Evolutionary conservation across 2,797 vertebrate genomes (phyloP).

Genomic region (Falco biarmicus): DNA sequence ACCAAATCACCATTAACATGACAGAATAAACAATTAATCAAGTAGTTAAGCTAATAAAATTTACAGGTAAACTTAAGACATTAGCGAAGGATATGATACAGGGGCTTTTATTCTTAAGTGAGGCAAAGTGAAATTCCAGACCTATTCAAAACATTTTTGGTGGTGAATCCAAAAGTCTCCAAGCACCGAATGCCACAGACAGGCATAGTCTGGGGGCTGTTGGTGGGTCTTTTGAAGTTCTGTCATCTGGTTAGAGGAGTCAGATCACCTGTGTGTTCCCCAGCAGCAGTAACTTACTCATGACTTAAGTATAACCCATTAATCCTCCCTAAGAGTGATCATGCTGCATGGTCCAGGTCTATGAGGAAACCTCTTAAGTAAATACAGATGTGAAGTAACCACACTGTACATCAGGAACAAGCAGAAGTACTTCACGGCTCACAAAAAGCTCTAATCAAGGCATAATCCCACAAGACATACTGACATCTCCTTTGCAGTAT

Average conservation of each 20-base stretch:
- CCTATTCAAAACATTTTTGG: not conserved
- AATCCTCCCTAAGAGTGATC: not conserved
- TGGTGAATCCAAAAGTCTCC: not conserved
- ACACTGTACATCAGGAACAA: not conserved
- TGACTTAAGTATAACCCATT: not conserved
- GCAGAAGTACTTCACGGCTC: not conserved
- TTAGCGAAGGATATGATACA: not conserved
- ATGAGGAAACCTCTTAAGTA: not conserved
- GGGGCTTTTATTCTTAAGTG: not conserved
- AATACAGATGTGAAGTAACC: not conserved
- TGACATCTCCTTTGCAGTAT: not conserved
- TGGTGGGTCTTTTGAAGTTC: not conserved
- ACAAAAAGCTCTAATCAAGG: not conserved
- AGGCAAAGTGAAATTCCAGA: not conserved
- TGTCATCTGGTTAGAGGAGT: not conserved
- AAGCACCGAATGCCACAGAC: not conserved
- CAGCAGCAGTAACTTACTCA: not conserved
- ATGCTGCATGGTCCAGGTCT: not conserved
- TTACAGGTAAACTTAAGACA: not conserved
- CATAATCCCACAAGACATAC: not conserved
- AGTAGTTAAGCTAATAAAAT: not conserved
- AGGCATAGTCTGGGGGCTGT: rapidly evolving
- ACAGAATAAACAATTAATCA: not conserved
- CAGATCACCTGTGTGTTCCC: not conserved
- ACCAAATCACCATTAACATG: not conserved